Conservation (phyloP, 2,888 invertebrate species). For the Hyposoter dolosus region DNA sequence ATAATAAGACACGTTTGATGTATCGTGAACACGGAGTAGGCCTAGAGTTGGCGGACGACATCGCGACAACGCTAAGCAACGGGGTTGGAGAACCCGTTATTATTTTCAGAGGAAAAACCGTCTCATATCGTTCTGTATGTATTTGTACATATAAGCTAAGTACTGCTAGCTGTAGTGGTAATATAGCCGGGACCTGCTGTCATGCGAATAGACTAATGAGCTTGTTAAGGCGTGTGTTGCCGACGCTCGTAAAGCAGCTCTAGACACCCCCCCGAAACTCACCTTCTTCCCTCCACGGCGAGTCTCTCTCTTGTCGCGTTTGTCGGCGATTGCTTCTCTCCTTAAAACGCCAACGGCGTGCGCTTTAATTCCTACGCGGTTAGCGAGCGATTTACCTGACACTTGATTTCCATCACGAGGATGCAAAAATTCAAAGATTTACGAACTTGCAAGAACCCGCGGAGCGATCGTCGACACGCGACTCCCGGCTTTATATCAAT, state of each 20-base stretch:
- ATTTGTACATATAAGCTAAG: neutral
- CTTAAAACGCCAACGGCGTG: constrained; percentile 39
- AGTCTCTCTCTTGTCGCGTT: constrained; percentile 47
- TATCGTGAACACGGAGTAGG: constrained; percentile 47
- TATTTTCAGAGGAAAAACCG: constrained; percentile 69
- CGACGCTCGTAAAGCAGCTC: constrained; percentile 70
- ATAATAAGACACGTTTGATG: constrained; percentile 27
- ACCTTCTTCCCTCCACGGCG: constrained; percentile 37
- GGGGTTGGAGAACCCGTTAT: constrained; percentile 70
- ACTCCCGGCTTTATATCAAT: neutral
- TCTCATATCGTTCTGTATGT: constrained; percentile 48
- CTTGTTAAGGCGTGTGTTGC: constrained; percentile 78
- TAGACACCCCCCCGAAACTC: constrained; percentile 60
- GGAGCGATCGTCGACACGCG: constrained; percentile 1
- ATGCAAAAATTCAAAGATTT: constrained; percentile 33
- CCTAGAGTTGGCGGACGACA: constrained; percentile 64
- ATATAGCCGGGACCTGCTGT: constrained; percentile 68
- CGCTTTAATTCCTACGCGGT: constrained; percentile 50
- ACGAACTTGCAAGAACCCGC: neutral
- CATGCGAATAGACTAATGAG: constrained; percentile 81
- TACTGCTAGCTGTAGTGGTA: constrained; percentile 35
- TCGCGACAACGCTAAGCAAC: constrained; percentile 62
- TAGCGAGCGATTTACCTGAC: constrained; percentile 45
- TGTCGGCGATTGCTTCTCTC: constrained; percentile 31
- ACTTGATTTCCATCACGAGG: constrained; percentile 26